Percentiles rank a stretch among this genome's conserved stretches.
These are phyloP conservation scores for Urocynchramus pylzowi DNA, from an alignment of 2,113 vertebrate genomes.

Conservation along the genomic window DNA sequence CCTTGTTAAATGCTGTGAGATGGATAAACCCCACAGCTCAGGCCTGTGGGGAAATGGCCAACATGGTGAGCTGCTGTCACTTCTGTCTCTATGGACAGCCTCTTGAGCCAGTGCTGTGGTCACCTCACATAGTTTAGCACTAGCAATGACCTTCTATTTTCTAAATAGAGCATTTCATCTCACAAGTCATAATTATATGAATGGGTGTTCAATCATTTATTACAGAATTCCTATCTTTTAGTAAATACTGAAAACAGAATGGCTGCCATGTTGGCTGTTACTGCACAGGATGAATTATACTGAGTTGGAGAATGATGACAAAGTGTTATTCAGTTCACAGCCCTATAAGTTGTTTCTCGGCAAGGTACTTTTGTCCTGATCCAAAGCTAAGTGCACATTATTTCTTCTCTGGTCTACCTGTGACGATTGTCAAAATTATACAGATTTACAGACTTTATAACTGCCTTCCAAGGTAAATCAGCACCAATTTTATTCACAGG, in stretches of 20 bases:
- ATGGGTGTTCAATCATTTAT: neutral
- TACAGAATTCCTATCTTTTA: neutral
- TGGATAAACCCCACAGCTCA: neutral
- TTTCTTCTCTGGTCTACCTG: neutral
- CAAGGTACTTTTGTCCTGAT: neutral
- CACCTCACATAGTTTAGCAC: neutral
- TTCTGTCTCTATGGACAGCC: neutral
- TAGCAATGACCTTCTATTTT: neutral
- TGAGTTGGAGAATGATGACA: neutral
- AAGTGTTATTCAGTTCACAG: neutral
- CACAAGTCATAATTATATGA: neutral
- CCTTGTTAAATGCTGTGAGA: neutral
- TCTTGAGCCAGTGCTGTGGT: neutral
- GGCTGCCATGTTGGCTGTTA: neutral
- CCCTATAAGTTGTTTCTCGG: neutral
- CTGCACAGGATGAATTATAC: neutral
- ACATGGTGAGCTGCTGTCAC: neutral
- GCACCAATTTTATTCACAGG: neutral
- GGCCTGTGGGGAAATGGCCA: neutral
- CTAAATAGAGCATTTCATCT: neutral
- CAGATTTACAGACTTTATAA: neutral
- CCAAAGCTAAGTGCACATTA: neutral
- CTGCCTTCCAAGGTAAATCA: neutral
- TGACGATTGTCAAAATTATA: neutral
- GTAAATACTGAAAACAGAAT: neutral